A percentile compares a stretch with the other conserved stretches of the same genome.
These are phyloP conservation scores for Graptemys geographica DNA, from an alignment of 2,797 vertebrate species.

Conservation along the genomic window DNA sequence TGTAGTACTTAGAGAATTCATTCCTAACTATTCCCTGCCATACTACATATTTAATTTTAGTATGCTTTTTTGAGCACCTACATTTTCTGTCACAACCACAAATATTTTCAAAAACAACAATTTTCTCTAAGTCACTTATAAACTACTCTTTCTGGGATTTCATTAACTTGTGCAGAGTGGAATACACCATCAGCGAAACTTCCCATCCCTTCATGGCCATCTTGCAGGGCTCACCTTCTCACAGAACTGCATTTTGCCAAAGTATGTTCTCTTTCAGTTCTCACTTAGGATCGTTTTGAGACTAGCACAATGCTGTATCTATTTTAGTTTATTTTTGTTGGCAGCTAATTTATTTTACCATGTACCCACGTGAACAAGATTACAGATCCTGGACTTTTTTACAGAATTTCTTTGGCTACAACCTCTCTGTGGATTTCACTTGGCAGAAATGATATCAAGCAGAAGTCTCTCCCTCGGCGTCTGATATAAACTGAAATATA, in stretches of 20 bases:
- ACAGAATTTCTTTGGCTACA: constrained; percentile 48
- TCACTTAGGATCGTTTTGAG: constrained; percentile 34
- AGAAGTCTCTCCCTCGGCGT: constrained; percentile 59
- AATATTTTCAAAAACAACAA: constrained; percentile 33
- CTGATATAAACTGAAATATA: constrained; percentile 64
- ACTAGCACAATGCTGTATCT: constrained; percentile 36
- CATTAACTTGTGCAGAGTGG: background rate
- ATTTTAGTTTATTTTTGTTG: constrained; percentile 65
- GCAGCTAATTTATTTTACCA: constrained; percentile 18
- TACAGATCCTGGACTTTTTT: constrained; percentile 63
- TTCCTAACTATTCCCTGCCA: background rate
- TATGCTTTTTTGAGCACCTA: background rate
- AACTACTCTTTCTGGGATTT: constrained; percentile 3
- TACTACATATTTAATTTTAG: background rate
- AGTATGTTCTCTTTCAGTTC: background rate
- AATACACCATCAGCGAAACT: background rate
- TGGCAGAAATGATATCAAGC: constrained; percentile 63
- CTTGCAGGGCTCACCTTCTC: background rate
- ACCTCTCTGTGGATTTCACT: constrained; percentile 59
- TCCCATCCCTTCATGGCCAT: background rate
- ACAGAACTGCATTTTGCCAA: background rate
- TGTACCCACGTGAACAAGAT: constrained; percentile 53
- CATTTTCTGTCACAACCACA: constrained; percentile 20
- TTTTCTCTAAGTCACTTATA: constrained; percentile 18
- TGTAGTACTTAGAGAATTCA: background rate